Conservation (phyloP, 1,140 invertebrate genomes). For the Archegozetes longisetosus region DNA sequence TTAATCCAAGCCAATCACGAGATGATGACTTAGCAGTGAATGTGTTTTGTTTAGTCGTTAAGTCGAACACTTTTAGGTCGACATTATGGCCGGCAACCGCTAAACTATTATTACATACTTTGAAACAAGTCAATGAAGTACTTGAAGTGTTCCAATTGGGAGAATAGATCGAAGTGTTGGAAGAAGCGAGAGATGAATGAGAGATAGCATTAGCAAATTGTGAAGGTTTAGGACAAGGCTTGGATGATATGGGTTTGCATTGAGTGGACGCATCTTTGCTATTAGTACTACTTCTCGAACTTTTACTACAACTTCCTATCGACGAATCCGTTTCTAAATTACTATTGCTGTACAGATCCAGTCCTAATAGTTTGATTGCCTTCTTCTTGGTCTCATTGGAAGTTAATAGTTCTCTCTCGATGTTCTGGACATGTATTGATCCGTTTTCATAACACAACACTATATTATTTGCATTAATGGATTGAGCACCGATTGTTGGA, state of each 20-base stretch:
- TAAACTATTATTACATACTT: slow-evolving; percentile 11
- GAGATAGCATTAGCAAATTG: background rate
- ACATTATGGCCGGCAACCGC: slow-evolving; percentile 16
- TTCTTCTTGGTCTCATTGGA: slow-evolving; percentile 10
- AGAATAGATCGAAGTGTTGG: background rate
- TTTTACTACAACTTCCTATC: background rate
- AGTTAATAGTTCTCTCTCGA: slow-evolving; percentile 11
- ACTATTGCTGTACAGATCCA: background rate
- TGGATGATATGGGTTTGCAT: background rate
- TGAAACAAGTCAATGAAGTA: slow-evolving; percentile 13
- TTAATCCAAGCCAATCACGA: slow-evolving; percentile 16
- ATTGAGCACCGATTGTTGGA: slow-evolving; percentile 6
- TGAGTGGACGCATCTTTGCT: background rate
- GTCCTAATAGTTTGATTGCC: slow-evolving; percentile 15
- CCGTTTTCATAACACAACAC: slow-evolving; percentile 16
- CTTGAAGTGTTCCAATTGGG: slow-evolving; percentile 12
- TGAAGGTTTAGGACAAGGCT: background rate
- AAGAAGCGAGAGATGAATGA: background rate
- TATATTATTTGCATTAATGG: slow-evolving; percentile 15
- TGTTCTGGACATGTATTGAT: slow-evolving; percentile 6
- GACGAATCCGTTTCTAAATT: background rate
- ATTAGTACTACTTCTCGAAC: background rate
- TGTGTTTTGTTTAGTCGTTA: slow-evolving; percentile 13
- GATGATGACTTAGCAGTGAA: slow-evolving; percentile 15
- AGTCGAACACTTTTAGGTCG: slow-evolving; percentile 17